Conservation (phyloP, 1,140 invertebrate species). For the Babylonia areolata region DNA sequence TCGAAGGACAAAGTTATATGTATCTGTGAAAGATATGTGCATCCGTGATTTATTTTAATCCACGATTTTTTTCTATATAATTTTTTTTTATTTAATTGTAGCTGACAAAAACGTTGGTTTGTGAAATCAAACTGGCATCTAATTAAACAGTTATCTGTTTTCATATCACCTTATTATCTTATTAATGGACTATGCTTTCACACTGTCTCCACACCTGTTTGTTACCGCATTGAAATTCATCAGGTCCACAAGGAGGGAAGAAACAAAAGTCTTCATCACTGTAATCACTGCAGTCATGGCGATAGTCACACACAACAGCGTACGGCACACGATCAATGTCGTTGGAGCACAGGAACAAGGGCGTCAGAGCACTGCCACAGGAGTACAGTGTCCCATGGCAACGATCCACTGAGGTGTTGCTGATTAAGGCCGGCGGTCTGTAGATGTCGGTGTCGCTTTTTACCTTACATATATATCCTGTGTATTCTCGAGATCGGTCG, state of each 20-base stretch:
- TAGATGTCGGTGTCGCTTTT: neutral
- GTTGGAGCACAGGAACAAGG: too few relatives aligned
- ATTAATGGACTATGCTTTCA: too few relatives aligned
- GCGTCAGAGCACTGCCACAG: neutral
- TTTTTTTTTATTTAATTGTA: too few relatives aligned
- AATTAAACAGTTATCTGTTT: too few relatives aligned
- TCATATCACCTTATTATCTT: too few relatives aligned
- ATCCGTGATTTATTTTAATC: too few relatives aligned
- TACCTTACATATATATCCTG: neutral
- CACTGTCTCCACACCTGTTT: conserved; percentile 19
- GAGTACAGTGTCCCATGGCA: neutral
- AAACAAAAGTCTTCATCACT: conserved; percentile 30
- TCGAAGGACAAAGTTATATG: too few relatives aligned
- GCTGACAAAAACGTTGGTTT: too few relatives aligned
- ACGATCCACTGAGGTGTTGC: neutral
- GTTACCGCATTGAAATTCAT: neutral
- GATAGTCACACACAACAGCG: conserved; percentile 7
- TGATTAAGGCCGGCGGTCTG: neutral
- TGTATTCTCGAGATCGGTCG: too few relatives aligned
- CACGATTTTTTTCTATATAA: too few relatives aligned
- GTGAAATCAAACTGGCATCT: too few relatives aligned
- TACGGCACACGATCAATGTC: conserved; percentile 2
- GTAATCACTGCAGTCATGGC: conserved; percentile 2
- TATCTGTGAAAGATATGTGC: too few relatives aligned
- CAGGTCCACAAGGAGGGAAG: neutral